Base-by-base conservation (phyloP, 2,888 invertebrate species). In the Coenonympha glycerion region DNA sequence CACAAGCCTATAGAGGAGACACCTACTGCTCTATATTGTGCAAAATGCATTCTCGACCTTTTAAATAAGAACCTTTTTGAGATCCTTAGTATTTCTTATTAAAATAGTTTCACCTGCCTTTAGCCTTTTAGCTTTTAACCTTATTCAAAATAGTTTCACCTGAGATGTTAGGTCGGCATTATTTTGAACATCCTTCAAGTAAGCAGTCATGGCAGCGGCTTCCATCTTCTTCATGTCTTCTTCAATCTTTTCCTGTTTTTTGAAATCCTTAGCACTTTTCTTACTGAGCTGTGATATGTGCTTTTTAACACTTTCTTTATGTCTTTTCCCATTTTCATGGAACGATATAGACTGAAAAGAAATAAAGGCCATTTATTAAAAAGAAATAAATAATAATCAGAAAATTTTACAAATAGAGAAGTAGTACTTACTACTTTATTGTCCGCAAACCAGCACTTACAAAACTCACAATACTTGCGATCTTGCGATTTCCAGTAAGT, bases 381-480 rank as follows among this genome's bases (percentile, higher is more conserved):
- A n/a, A n/a, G n/a, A n/a, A n/a, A n/a, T n/a, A n/a, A n/a, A n/a
- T n/a, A n/a, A n/a, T 24, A 37, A 39, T 24, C 19, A 34, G 9
- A 16, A 3, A 16, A 9, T 8, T 31, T 15, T 13, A 15, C 3
- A 13, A 15, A 6, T 6, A 8, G 9, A 6, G 16, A 9, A 15
- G 6, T 21, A 21, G 15, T 52, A 86, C 90, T 89, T 84, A 93
- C 93, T 47, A 97, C 95, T 89, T 96, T 97, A 74, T 99, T 99
- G 79, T 98, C 98, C 47, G 97, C 95, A 66, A 97, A 94, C 98
- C 98, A 99, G 73, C 98, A 98, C 81, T 98, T 98, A 85, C 99
- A 99, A 80, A 97, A 96, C 63, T 98, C 97, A 73, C 99, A 99
- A 78, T 93, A 98, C 78, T 98, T 98, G 56, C 95, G 91, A 0